Evolutionary conservation across 2,888 invertebrate species (phyloP), one percentile per base, ranked within the genome.

Genomic region (Gastracanthus pulcherrimus): DNA sequence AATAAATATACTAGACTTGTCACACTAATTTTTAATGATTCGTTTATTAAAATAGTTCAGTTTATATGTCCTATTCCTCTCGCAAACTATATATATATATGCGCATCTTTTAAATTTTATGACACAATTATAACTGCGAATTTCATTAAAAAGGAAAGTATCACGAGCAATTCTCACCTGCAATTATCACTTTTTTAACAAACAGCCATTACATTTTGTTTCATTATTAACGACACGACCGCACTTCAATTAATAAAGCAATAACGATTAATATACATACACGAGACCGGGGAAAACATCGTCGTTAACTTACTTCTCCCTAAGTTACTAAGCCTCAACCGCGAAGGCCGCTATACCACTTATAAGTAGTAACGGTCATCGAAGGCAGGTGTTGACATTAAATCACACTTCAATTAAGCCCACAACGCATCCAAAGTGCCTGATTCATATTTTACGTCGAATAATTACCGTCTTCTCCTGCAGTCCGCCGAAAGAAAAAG

Each of bases 371-470:
- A 34, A n/a, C 58, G 29, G 16, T 64, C 55, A 13, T 11, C 62
- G 13, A 29, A 7, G 45, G 69, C 75, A 80, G 80, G 80, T 80
- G 75, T 75, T 70, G 80, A 80, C 69, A 75, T 62, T 80, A 80
- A 80, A 80, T 80, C 80, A 80, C 16, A 69, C 80, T 75, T 80
- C 70, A 67, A 80, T 80, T 75, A 80, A 69, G 75, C 51, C 51
- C 36, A 75, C 75, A 38, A 75, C 51, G 75, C 75, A 75, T 75
- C 75, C n/a, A 75, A 75, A 80, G 69, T 75, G 69, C 69, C 75
- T 75, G 69, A 75, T 80, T 80, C 80, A 80, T 80, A 80, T 71
- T 80, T 80, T 38, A 80, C 75, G 16, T 23, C 38, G 36, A 13
- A 51, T 78, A 78, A 78, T 78, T 78, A 71, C 64, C 51, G n/a